Conservation (phyloP, 2,113 vertebrate species). For the Cercocebus atys region DNA sequence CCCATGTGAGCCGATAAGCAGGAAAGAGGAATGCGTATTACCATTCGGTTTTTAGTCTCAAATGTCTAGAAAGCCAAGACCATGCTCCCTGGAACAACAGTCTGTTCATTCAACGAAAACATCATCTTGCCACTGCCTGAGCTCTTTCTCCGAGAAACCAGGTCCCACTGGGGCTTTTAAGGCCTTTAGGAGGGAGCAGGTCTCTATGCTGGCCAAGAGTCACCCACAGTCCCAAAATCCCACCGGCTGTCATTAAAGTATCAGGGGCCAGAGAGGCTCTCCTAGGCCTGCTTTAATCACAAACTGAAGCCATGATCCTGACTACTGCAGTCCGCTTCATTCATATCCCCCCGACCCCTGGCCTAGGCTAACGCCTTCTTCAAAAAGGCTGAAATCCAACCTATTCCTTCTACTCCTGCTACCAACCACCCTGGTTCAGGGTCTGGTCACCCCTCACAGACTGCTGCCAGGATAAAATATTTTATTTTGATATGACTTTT, state of each 20-base stretch:
- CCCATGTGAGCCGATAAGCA: not conserved
- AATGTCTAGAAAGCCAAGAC: not conserved
- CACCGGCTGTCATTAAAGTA: not conserved
- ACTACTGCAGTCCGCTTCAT: not conserved
- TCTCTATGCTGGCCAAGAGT: not conserved
- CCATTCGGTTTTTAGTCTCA: not conserved
- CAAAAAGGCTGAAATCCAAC: not conserved
- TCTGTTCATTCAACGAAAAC: slow-evolving; percentile 49
- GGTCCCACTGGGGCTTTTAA: not conserved
- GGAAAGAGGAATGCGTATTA: not conserved
- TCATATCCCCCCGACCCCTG: not conserved
- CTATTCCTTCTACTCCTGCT: not conserved
- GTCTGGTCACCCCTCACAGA: not conserved
- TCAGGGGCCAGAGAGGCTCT: not conserved
- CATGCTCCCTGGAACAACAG: slow-evolving; percentile 5
- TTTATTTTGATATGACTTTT: not conserved
- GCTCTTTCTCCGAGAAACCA: not conserved
- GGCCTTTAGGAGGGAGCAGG: not conserved
- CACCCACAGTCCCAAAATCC: not conserved
- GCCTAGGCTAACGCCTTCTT: not conserved
- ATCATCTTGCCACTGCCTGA: not conserved
- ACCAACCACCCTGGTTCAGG: not conserved
- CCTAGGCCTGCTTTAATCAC: not conserved
- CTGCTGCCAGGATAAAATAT: not conserved
- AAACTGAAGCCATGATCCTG: not conserved